phyloP scores from a whole-genome alignment of 2,888 invertebrate species.

The Nomada flava region DNA sequence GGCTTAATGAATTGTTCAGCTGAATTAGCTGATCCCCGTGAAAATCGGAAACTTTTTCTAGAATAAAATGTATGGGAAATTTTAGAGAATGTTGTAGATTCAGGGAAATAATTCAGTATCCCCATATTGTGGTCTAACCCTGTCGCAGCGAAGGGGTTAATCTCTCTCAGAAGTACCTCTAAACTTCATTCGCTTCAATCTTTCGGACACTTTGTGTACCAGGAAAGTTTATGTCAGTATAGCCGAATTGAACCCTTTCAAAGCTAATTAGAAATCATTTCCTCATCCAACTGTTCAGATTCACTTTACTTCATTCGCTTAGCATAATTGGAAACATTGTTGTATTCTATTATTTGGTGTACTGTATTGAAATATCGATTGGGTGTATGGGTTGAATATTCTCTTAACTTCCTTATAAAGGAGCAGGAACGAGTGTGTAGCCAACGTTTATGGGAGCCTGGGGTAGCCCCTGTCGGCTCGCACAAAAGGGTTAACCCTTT shows the following conservation, averaged over 20 bases:
- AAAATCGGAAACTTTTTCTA: no score
- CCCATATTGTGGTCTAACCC: no score
- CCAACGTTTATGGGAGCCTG: constrained; percentile 28
- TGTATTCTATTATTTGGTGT: not conserved
- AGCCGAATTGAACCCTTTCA: no score
- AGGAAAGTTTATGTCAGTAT: constrained; percentile 6
- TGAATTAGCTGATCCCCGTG: no score
- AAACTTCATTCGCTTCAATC: constrained; percentile 8
- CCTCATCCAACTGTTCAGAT: not conserved
- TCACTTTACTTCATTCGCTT: not conserved
- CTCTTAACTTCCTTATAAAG: constrained; percentile 17
- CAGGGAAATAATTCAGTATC: no score
- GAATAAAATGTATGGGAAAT: no score
- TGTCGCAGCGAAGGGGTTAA: not conserved
- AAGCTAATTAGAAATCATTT: constrained; percentile 11
- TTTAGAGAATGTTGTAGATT: no score
- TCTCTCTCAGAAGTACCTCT: constrained; percentile 5
- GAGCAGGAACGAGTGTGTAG: constrained; percentile 26
- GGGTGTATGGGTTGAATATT: not conserved
- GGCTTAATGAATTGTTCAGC: no score
- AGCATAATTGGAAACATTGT: not conserved
- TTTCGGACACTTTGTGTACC: constrained; percentile 18
- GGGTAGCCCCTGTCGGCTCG: constrained; percentile 21
- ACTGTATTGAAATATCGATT: not conserved
- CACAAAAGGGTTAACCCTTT: constrained; percentile 49